Base-by-base conservation (phyloP, 2,113 vertebrate species). In the Pedionomus torquatus region DNA sequence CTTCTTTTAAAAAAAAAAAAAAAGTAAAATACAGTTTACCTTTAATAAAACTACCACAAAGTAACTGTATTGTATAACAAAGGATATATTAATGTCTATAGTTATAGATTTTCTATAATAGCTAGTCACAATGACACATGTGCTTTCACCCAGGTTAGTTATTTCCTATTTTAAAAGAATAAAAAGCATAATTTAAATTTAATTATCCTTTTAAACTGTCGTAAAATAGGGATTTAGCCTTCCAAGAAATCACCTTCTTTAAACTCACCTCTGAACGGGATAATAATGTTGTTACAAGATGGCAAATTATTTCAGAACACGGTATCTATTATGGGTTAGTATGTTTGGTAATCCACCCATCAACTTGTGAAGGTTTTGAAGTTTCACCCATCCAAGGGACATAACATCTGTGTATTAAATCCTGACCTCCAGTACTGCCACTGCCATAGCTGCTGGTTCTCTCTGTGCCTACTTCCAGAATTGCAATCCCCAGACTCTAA, bases 1-100 rank as follows among this genome's bases (percentile, higher is more conserved):
- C 26, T 78, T 74, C 20, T 57, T 68, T 86, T n/a, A n/a, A n/a
- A n/a, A n/a, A 10, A 48, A 70, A 81, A 55, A 17, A 3, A 17
- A 31, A 63, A 92, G 89, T 93, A 94, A 97, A 96, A 97, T 95
- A 93, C 41, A 49, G 74, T 89, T 96, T 95, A 91, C n/a, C 31
- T 93, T 92, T 87, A 89, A 92, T 89, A 96, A 97, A 95, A 90
- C 44, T 87, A 82, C 31, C 10, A 30, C 31, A n/a, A 89, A 92
- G 72, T 83, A 78, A 96, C 79, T 82, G 24, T 84, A 61, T 81
- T 92, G 10, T 93, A 87, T 96, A 95, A 95, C 35, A 91, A 82
- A 97, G 41, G 19, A 89, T 91, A 79, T 78, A 79, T 94, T 89
- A 97, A 66, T 90, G 90, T 68, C 89, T 31, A 71, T 89, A 92